Base-by-base conservation (phyloP, 2,888 invertebrate genomes). In the Cartodere bifasciata region DNA sequence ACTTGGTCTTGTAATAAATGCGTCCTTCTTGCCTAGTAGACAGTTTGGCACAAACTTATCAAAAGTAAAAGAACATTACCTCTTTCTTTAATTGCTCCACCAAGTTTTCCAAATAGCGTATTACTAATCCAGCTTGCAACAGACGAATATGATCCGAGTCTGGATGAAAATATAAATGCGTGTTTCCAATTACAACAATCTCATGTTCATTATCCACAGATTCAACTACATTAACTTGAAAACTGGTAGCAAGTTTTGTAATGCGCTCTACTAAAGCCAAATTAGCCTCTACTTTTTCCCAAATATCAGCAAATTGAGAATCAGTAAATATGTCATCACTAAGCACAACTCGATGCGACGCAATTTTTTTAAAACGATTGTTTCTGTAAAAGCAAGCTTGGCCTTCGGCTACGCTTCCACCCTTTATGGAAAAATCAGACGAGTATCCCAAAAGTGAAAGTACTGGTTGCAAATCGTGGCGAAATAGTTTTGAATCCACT, bases 111-210 rank as follows among this genome's bases (percentile, higher is more conserved):
- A 91, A 50, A 62, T 80, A 84, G 23, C 70, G 63, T 40, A 90
- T 67, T 13, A 73, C 67, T 38, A 81, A 70, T 16, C 78, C 80
- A 16, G 77, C 78, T 66, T 95, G 95, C 13, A 94, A 54, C 3
- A 92, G 62, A 37, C 95, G 67, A 43, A 95, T 79, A 50, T 91
- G 86, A 58, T 87, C 85, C 4, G 92, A 84, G 56, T 83, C 76
- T 1, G 91, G 90, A 55, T 87, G 86, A 50, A 90, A 95, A 62
- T 88, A 95, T 27, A 95, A 67, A 65, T 97, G 95, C 2, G 88
- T 91, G 52, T 91, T 94, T 10, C 79, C 90, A 9, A 60, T 49
- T 20, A 85, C 51, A 17, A 85, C 46, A 32, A 75, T 58, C 45
- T 76, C 67, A 34, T 63, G 58, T 23, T 49, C 36, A 28, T 40